phyloP scores from a whole-genome alignment of 2,888 invertebrate species.

The Nematopogon swammerdamellus region DNA sequence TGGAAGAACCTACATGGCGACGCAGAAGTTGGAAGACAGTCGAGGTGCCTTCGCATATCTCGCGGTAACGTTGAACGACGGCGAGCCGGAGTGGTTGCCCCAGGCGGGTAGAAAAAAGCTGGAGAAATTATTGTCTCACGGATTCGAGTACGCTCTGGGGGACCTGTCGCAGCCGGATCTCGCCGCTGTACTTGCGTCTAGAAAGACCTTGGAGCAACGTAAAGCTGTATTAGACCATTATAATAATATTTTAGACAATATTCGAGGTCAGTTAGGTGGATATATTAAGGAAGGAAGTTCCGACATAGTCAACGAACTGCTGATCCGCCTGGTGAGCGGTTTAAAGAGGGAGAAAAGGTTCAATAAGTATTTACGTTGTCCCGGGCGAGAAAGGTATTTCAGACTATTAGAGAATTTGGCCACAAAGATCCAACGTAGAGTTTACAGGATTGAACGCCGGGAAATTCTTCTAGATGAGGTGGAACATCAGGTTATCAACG shows the following conservation, averaged over 20 bases:
- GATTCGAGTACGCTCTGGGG: slow-evolving; percentile 9
- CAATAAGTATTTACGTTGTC: neutral
- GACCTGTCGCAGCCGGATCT: slow-evolving; percentile 19
- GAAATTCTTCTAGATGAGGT: neutral
- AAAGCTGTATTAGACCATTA: slow-evolving; percentile 31
- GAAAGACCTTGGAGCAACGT: slow-evolving; percentile 24
- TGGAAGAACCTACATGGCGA: slow-evolving; percentile 37
- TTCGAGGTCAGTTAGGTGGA: slow-evolving; percentile 36
- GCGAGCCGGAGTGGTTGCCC: slow-evolving; percentile 24
- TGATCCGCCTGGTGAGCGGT: neutral
- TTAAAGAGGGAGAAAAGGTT: neutral
- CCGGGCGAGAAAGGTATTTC: neutral
- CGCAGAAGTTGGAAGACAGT: slow-evolving; percentile 32
- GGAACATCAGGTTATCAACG: neutral
- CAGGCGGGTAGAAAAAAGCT: slow-evolving; percentile 18
- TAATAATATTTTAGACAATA: slow-evolving; percentile 30
- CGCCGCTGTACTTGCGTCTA: slow-evolving; percentile 26
- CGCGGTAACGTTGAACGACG: slow-evolving; percentile 31
- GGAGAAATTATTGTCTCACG: slow-evolving; percentile 10
- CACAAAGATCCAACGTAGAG: neutral
- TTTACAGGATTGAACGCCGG: neutral
- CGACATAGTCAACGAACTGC: neutral
- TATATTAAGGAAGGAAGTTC: slow-evolving; percentile 3
- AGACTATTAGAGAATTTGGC: neutral
- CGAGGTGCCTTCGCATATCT: slow-evolving; percentile 41